Percentiles rank a stretch among this genome's conserved stretches.
These are phyloP conservation scores for Microctonus brassicae DNA, from an alignment of 2,888 invertebrate genomes.

Conservation along the genomic window DNA sequence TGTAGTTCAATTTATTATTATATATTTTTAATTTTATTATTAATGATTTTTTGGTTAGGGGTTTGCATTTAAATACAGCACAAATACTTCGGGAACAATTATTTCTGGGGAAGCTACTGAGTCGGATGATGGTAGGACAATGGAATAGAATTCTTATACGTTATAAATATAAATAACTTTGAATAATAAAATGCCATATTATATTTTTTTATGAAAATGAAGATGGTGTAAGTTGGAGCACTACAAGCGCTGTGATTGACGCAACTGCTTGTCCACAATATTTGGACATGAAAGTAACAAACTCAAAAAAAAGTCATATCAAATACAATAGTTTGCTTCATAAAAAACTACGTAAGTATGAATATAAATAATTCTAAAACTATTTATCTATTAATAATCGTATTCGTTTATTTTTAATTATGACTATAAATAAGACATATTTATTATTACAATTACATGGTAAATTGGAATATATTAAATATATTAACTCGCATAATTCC, in stretches of 20 bases:
- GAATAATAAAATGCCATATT: too few species aligned
- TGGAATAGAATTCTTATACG: slow-evolving; percentile 25
- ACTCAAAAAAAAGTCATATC: slow-evolving; percentile 57
- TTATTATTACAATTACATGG: not conserved
- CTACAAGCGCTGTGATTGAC: slow-evolving; percentile 61
- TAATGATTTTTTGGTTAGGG: slow-evolving; percentile 44
- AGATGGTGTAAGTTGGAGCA: slow-evolving; percentile 63
- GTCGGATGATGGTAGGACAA: slow-evolving; percentile 63
- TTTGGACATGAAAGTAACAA: slow-evolving; percentile 53
- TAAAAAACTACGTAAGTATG: slow-evolving; percentile 63
- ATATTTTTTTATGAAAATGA: not conserved
- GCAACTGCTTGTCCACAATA: slow-evolving; percentile 62
- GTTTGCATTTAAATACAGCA: slow-evolving; percentile 52
- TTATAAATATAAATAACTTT: too few species aligned
- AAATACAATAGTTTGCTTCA: slow-evolving; percentile 68
- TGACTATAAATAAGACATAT: not conserved
- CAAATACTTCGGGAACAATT: slow-evolving; percentile 62
- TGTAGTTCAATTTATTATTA: slow-evolving; percentile 35
- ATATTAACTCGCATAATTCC: not conserved
- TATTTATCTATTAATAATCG: not conserved
- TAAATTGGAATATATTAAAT: not conserved
- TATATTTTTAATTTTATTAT: not conserved
- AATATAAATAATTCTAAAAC: not conserved
- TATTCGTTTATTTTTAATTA: too few species aligned
- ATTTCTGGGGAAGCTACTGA: slow-evolving; percentile 66